Percentiles rank a stretch among this genome's conserved stretches.
Evolutionary conservation across 2,888 invertebrate species (phyloP).

Genomic region (Lasioglossum oenotherae): DNA sequence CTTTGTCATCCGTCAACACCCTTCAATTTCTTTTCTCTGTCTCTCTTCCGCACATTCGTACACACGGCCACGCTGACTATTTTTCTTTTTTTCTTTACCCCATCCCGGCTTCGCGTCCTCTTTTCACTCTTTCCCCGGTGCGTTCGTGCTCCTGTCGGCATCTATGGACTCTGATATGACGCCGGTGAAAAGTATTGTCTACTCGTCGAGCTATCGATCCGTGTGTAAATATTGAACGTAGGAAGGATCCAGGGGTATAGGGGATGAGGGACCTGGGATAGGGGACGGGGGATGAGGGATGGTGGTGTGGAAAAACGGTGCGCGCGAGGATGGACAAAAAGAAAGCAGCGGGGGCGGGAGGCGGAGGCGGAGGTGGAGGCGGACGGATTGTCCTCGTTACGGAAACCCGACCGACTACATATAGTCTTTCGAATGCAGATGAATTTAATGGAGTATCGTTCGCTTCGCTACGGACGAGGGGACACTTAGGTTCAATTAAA

Average conservation of each 20-base stretch:
- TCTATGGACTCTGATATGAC: conserved; percentile 36
- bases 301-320: conserved; percentile 22
- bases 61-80: conserved; percentile 7
- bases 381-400: conserved; percentile 53
- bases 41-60: conserved; percentile 23
- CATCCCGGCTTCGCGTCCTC: conserved; percentile 3
- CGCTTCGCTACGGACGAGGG: conserved; percentile 38
- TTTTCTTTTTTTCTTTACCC: background rate
- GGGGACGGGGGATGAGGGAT: conserved; percentile 1
- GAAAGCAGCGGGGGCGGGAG: conserved; percentile 8
- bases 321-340: conserved; percentile 33
- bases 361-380: background rate
- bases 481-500: conserved; percentile 69
- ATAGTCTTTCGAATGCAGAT: conserved; percentile 66
- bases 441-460: conserved; percentile 66
- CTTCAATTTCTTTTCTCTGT: conserved; percentile 40
- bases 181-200: conserved; percentile 53
- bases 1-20: background rate
- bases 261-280: background rate
- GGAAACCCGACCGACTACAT: conserved; percentile 35
- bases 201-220: conserved; percentile 36
- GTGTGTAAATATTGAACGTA: conserved; percentile 61
- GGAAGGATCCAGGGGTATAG: conserved; percentile 31
- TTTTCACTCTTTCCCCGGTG: conserved; percentile 8
- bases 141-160: conserved; percentile 49